phyloP scores from a whole-genome alignment of 2,113 vertebrate species.

The Hydrochoerus hydrochaeris region DNA sequence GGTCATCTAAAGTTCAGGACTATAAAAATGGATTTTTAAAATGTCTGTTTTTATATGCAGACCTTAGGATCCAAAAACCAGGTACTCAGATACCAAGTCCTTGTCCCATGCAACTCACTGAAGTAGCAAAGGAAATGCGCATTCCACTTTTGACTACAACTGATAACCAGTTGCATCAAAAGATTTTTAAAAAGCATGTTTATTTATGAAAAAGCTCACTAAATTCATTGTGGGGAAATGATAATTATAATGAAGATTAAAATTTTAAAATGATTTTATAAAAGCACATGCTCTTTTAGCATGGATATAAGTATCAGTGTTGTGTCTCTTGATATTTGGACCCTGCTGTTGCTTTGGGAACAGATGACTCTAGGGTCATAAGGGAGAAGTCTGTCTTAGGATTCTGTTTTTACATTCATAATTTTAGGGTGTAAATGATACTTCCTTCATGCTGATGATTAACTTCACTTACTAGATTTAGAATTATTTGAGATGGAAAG shows the following conservation, averaged over 20 bases:
- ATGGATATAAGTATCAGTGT: neutral
- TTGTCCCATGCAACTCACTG: neutral
- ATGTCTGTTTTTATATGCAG: neutral
- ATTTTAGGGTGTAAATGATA: slow-evolving; percentile 13
- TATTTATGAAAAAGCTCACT: slow-evolving; percentile 8
- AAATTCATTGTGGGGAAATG: neutral
- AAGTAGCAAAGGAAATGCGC: neutral
- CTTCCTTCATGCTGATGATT: slow-evolving; percentile 15
- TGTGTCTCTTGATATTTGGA: neutral
- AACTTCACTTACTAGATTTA: neutral
- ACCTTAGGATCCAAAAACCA: neutral
- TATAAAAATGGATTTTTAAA: neutral
- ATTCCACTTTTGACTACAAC: neutral
- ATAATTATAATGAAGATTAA: neutral
- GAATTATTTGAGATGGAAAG: slow-evolving; percentile 43
- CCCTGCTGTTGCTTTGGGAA: neutral
- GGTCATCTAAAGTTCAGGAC: neutral
- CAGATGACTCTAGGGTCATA: neutral
- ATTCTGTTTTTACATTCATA: neutral
- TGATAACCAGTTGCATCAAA: neutral
- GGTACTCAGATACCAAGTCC: neutral
- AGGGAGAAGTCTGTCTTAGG: neutral
- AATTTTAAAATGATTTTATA: slow-evolving; percentile 18
- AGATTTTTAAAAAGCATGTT: neutral
- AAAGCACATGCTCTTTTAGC: neutral